Percentiles rank a stretch among this genome's conserved stretches.
Evolutionary conservation across 2,797 vertebrate species (phyloP).

Genomic region (Lacerta viridis): DNA sequence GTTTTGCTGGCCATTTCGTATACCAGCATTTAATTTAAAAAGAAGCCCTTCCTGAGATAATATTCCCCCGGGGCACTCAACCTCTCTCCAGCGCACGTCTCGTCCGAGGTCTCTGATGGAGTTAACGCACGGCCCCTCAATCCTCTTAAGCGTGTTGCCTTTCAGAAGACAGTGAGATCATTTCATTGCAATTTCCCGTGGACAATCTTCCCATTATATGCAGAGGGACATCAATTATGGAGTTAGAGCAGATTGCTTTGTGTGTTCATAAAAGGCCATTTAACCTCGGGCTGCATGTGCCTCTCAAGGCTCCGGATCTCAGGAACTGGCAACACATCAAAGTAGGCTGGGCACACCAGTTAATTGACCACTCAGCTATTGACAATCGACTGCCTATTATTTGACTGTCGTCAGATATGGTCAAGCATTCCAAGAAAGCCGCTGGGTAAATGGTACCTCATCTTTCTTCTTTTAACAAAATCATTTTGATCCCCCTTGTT

Average conservation of each 20-base stretch:
- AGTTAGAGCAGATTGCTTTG: not conserved
- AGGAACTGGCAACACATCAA: not conserved
- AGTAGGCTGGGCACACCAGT: not conserved
- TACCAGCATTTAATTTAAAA: conserved; percentile 3
- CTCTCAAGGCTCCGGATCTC: not conserved
- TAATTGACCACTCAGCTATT: not conserved
- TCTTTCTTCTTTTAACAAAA: not conserved
- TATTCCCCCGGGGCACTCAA: not conserved
- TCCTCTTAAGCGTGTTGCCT: conserved; percentile 3
- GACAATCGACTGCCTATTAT: not conserved
- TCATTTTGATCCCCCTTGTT: no score
- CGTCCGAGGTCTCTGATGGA: fast-evolving
- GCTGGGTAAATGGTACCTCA: not conserved
- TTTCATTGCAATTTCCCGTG: not conserved
- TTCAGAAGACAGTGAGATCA: conserved; percentile 13
- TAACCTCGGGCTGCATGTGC: fast-evolving
- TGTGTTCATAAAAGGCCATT: not conserved
- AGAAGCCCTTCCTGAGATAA: not conserved
- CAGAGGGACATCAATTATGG: conserved; percentile 17
- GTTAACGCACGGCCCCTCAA: not conserved
- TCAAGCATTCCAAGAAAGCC: not conserved
- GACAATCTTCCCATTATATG: not conserved
- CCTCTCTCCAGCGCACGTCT: not conserved
- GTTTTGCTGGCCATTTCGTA: no score
- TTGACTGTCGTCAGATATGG: no score